phyloP scores from a whole-genome alignment of 2,888 invertebrate species.

The Trachelus iudaicus region DNA sequence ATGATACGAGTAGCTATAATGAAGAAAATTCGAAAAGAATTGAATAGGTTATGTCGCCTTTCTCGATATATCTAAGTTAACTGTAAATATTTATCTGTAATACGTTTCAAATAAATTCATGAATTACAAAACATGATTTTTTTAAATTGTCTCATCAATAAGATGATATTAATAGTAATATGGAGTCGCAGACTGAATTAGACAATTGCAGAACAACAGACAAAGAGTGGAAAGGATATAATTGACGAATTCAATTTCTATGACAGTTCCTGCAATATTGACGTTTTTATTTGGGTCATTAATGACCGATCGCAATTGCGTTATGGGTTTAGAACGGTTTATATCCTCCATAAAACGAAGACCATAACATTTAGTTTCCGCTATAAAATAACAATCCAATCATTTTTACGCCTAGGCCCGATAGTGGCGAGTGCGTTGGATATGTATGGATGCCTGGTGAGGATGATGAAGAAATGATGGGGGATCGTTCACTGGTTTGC shows the following conservation, averaged over 20 bases:
- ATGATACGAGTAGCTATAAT: too few relatives aligned
- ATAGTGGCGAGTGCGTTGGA: background rate
- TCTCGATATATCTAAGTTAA: too few relatives aligned
- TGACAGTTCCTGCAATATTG: background rate
- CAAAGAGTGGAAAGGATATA: background rate
- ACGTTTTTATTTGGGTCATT: background rate
- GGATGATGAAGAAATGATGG: too few relatives aligned
- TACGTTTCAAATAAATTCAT: background rate
- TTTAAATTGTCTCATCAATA: background rate
- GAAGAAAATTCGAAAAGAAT: too few relatives aligned
- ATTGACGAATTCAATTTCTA: background rate
- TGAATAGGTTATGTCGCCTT: too few relatives aligned
- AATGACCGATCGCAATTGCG: background rate
- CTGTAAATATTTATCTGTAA: background rate
- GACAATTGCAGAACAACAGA: background rate
- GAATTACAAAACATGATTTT: background rate
- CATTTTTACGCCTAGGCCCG: background rate
- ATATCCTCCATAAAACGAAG: background rate
- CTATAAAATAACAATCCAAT: background rate
- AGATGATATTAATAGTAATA: background rate
- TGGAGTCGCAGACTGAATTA: background rate
- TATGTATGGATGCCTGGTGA: background rate
- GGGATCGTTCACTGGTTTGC: background rate
- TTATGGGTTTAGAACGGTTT: background rate
- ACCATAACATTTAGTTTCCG: background rate